A percentile compares a stretch with the other conserved stretches of the same genome.
Conservation (phyloP, 1,140 invertebrate genomes). For the Pogonomyrmex californicus region DNA sequence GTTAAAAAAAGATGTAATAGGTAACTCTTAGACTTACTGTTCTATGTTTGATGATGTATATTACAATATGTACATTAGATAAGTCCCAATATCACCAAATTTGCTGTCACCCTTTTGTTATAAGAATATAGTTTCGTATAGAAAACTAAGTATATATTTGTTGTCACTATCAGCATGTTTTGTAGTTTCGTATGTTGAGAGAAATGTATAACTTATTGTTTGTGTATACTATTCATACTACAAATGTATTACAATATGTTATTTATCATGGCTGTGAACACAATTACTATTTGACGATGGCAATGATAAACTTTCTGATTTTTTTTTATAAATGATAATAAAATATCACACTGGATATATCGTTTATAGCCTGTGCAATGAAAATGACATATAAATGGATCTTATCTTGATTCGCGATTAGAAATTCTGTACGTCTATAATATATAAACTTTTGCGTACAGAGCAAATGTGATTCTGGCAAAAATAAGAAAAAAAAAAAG, state of each 20-base stretch:
- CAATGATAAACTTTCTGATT: constrained; percentile 63
- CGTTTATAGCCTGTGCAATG: constrained; percentile 66
- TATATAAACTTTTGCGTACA: constrained; percentile 70
- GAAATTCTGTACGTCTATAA: constrained; percentile 73
- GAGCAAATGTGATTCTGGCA: constrained; percentile 63
- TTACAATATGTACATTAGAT: constrained; percentile 86
- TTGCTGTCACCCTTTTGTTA: constrained; percentile 79
- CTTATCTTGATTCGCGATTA: constrained; percentile 63
- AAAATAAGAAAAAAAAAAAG: constrained; percentile 45
- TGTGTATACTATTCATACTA: constrained; percentile 61
- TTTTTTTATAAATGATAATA: constrained; percentile 65
- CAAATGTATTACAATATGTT: constrained; percentile 74
- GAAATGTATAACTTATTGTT: constrained; percentile 78
- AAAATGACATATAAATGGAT: constrained; percentile 66
- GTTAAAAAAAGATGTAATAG: constrained; percentile 81
- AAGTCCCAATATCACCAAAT: constrained; percentile 82
- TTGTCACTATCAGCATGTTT: constrained; percentile 81
- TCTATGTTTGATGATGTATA: constrained; percentile 82
- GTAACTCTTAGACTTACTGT: constrained; percentile 83
- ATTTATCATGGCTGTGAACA: constrained; percentile 75
- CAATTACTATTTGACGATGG: constrained; percentile 75
- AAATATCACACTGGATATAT: constrained; percentile 61
- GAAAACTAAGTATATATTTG: constrained; percentile 85
- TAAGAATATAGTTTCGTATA: constrained; percentile 86
- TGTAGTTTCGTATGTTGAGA: constrained; percentile 75